Conservation (phyloP, 2,888 invertebrate genomes). For the Drosophila barbarae region DNA sequence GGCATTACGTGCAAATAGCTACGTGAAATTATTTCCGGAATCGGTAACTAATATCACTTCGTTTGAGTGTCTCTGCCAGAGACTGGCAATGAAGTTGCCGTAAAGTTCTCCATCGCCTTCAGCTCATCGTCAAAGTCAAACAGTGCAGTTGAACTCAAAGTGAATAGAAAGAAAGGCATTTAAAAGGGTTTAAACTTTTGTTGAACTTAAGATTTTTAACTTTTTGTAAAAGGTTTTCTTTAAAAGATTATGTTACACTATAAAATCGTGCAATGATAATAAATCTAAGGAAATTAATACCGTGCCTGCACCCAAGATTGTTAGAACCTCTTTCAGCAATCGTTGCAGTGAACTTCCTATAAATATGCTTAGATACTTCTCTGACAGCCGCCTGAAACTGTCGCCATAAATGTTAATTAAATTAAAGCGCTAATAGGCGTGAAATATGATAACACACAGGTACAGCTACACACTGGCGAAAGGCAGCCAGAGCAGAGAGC, state of each 20-base stretch:
- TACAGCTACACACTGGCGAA: constrained; percentile 20
- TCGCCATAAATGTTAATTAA: constrained; percentile 73
- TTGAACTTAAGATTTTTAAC: not conserved
- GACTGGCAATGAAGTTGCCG: constrained; percentile 59
- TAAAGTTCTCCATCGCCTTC: constrained; percentile 15
- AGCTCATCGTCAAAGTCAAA: constrained; percentile 18
- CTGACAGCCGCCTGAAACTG: constrained; percentile 58
- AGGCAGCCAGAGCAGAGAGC: not conserved
- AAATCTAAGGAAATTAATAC: not conserved
- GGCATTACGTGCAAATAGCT: constrained; percentile 67
- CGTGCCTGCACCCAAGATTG: not conserved
- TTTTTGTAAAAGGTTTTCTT: not conserved
- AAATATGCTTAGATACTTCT: constrained; percentile 21
- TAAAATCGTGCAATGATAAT: not conserved
- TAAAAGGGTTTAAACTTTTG: not conserved
- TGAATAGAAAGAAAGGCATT: constrained; percentile 8
- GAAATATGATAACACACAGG: constrained; percentile 68
- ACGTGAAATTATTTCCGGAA: constrained; percentile 70
- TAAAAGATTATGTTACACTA: not conserved
- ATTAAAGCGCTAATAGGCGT: constrained; percentile 73
- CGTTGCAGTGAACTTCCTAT: constrained; percentile 1
- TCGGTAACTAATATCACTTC: constrained; percentile 62
- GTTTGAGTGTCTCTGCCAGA: constrained; percentile 51
- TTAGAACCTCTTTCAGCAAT: not conserved
- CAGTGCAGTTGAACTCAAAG: constrained; percentile 4